Evolutionary conservation across 35 echinoderm and acorn worm genomes (phyloP).

Genomic region (Ophiothrix spiculata): DNA sequence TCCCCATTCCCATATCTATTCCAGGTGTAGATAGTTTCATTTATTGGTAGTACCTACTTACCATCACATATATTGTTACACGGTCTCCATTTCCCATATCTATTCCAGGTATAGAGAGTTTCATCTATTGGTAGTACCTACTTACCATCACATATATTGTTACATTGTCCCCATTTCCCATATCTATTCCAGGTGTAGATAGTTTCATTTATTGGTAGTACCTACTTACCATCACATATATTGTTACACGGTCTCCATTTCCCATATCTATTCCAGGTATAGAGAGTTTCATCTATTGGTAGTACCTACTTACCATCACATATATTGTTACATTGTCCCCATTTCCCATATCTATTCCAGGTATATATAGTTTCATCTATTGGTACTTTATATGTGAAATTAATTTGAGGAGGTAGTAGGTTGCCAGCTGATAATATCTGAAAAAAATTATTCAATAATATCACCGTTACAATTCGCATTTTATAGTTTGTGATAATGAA

Average conservation of each 20-base stretch:
- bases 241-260: too few relatives aligned
- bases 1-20: too few relatives aligned
- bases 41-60: too few relatives aligned
- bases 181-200: neutral
- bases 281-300: too few relatives aligned
- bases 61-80: too few relatives aligned
- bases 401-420: slow-evolving; percentile 44
- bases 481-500: neutral
- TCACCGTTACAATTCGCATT: neutral
- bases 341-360: slow-evolving; percentile 64
- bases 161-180: too few relatives aligned
- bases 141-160: too few relatives aligned
- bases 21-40: too few relatives aligned
- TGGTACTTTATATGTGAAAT: slow-evolving; percentile 59
- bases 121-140: too few relatives aligned
- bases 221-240: neutral
- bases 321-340: slow-evolving; percentile 42
- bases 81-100: too few relatives aligned
- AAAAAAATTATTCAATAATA: slow-evolving; percentile 4
- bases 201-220: neutral
- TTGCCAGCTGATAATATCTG: slow-evolving; percentile 60
- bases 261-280: neutral
- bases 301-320: slow-evolving; percentile 75
- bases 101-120: too few relatives aligned
- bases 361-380: slow-evolving; percentile 31